A percentile compares a stretch with the other conserved stretches of the same genome.
These are phyloP conservation scores for Globodera rostochiensis DNA, from an alignment of 1,140 invertebrate species.

Conservation along the genomic window DNA sequence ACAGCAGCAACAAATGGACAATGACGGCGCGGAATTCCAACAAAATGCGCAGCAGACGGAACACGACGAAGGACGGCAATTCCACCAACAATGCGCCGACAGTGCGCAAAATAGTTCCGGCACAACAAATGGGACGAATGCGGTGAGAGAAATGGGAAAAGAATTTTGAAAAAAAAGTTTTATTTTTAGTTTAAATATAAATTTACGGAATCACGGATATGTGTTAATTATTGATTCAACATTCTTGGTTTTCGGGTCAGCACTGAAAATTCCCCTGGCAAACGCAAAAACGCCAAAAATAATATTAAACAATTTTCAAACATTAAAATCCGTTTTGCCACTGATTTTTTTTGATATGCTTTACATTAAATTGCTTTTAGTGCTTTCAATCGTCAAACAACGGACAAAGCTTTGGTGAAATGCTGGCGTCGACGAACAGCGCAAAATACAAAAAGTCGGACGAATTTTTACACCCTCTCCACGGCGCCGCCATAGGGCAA, in stretches of 20 bases:
- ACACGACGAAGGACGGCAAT: neutral
- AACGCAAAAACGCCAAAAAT: neutral
- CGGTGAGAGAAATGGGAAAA: neutral
- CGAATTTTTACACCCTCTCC: neutral
- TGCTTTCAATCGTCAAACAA: neutral
- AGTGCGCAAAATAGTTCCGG: neutral
- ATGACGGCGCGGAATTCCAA: neutral
- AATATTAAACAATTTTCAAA: neutral
- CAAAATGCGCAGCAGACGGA: neutral
- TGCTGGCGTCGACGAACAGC: neutral
- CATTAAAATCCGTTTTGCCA: neutral
- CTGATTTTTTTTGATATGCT: neutral
- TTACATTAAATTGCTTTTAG: neutral
- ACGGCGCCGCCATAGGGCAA: neutral
- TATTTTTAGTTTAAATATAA: too few species aligned
- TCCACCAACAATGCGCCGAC: neutral
- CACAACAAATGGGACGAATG: neutral
- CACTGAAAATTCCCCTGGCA: neutral
- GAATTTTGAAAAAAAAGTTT: neutral
- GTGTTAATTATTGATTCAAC: too few species aligned
- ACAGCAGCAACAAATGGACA: neutral
- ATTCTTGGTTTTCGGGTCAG: too few species aligned
- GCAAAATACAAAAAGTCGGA: neutral
- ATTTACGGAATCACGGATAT: too few species aligned
- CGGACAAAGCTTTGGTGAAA: neutral